Conservation (phyloP, 2,888 invertebrate species). For the Mellilla xanthometata region DNA sequence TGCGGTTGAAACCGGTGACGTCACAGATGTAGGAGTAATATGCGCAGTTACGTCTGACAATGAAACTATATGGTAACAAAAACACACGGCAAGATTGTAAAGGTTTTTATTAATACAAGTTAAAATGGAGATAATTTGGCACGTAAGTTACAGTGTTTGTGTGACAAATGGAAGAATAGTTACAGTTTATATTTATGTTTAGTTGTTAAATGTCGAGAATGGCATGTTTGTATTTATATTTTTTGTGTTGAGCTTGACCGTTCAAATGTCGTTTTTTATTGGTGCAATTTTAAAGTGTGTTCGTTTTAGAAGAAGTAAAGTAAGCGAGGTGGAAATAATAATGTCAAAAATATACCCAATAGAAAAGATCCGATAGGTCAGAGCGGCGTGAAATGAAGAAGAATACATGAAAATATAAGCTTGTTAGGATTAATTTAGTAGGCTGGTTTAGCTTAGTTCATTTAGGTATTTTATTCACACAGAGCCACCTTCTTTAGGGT, state of each 20-base stretch:
- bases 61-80: constrained; percentile 58
- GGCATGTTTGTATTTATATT: constrained; percentile 77
- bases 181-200: constrained; percentile 7
- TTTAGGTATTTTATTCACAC: neutral
- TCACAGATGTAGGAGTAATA: constrained; percentile 75
- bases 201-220: constrained; percentile 71
- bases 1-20: constrained; percentile 70
- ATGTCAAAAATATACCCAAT: constrained; percentile 63
- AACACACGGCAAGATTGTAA: constrained; percentile 31
- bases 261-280: constrained; percentile 69
- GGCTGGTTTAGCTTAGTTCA: constrained; percentile 7
- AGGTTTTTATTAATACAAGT: constrained; percentile 53
- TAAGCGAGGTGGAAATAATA: constrained; percentile 58
- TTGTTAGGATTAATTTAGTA: constrained; percentile 22
- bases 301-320: constrained; percentile 41
- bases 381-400: constrained; percentile 74
- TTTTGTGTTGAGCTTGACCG: constrained; percentile 79
- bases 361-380: constrained; percentile 75
- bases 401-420: constrained; percentile 75
- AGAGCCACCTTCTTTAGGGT: neutral
- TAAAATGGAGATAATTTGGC: constrained; percentile 56
- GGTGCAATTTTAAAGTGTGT: constrained; percentile 56
- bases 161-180: constrained; percentile 58
- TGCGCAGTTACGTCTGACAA: constrained; percentile 80
- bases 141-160: constrained; percentile 55